Evolutionary conservation across 1,140 invertebrate species (phyloP).

Genomic region (Leptinotarsa undecemlineata): DNA sequence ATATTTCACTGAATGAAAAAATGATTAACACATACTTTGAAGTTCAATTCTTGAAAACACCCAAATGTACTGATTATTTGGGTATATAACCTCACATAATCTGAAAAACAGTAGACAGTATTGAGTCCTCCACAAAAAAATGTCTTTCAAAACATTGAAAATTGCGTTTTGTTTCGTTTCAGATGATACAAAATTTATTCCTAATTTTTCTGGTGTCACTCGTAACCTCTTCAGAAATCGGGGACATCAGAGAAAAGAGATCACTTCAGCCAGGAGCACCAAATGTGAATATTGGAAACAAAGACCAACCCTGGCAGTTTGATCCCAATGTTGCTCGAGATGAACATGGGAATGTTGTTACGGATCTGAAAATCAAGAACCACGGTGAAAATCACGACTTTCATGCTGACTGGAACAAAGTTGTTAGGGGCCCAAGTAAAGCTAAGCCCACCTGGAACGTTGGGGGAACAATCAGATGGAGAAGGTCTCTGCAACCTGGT

Average conservation of each 20-base stretch:
- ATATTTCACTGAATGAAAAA: not conserved
- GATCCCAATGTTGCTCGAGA: constrained; percentile 32
- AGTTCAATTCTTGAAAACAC: not conserved
- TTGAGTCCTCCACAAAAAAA: not conserved
- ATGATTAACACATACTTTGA: not conserved
- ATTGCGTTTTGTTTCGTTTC: not conserved
- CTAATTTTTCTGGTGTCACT: not conserved
- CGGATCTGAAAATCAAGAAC: constrained; percentile 28
- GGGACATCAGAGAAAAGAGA: constrained; percentile 13
- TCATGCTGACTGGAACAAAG: constrained; percentile 35
- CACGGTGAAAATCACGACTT: constrained; percentile 38
- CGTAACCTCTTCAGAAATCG: not conserved
- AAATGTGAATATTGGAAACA: constrained; percentile 34
- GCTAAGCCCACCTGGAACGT: constrained; percentile 35
- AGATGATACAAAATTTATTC: not conserved
- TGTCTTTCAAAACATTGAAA: not conserved
- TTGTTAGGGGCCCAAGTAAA: constrained; percentile 30
- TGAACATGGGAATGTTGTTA: constrained; percentile 33
- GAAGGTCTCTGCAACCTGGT: constrained; percentile 24
- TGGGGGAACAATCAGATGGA: constrained; percentile 32
- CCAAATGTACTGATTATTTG: no score
- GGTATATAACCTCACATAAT: no score
- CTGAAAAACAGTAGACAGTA: no score
- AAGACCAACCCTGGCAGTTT: constrained; percentile 29
- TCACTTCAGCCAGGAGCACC: constrained; percentile 26